A percentile compares a stretch with the other conserved stretches of the same genome.
These are phyloP conservation scores for Aleiodes sp. DNA, from an alignment of 1,140 invertebrate species.

Conservation along the genomic window DNA sequence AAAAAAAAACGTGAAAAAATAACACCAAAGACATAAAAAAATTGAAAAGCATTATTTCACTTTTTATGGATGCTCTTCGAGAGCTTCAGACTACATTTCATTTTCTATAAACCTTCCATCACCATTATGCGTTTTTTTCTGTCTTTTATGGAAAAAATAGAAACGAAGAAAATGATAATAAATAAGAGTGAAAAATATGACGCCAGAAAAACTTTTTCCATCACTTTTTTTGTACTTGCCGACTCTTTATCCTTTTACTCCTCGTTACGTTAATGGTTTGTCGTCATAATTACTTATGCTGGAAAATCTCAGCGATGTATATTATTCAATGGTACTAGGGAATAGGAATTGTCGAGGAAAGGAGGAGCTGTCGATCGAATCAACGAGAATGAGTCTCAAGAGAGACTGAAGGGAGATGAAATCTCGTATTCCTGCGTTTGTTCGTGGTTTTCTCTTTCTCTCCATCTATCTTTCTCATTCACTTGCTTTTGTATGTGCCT, in stretches of 20 bases:
- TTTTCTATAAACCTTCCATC: neutral
- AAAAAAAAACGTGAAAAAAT: no score
- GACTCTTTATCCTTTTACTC: conserved; percentile 19
- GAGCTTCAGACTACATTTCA: neutral
- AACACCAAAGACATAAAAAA: neutral
- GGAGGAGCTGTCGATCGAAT: conserved; percentile 32
- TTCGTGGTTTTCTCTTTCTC: conserved; percentile 16
- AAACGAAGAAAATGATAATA: no score
- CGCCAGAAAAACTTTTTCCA: neutral
- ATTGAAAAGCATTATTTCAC: neutral
- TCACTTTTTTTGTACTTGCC: conserved; percentile 1
- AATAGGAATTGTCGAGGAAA: neutral
- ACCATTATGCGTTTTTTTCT: neutral
- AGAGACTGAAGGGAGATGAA: conserved; percentile 19
- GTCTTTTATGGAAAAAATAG: no score
- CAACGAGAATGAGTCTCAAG: conserved; percentile 33
- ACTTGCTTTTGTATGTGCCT: no score
- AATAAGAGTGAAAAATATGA: neutral
- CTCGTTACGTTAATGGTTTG: conserved; percentile 53
- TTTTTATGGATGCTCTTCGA: neutral
- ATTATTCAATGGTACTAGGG: neutral
- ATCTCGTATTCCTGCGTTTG: neutral
- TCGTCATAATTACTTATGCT: conserved; percentile 60
- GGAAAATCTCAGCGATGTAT: conserved; percentile 30
- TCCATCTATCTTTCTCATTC: neutral